Conservation (phyloP, 1,140 invertebrate species). For the Ceratitis capitata region DNA sequence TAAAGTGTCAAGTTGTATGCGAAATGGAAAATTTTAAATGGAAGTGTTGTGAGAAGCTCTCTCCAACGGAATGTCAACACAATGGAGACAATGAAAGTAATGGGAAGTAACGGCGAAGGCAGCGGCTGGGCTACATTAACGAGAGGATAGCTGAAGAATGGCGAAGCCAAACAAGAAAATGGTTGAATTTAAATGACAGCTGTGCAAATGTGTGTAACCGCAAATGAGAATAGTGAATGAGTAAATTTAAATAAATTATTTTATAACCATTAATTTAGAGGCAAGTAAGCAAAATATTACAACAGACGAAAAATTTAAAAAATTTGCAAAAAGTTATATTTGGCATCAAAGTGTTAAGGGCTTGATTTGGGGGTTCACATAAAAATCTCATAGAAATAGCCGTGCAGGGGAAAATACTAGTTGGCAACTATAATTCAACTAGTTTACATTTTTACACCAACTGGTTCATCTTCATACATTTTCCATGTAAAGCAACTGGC, state of each 20-base stretch:
- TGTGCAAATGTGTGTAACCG: neutral
- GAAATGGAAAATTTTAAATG: too few species aligned
- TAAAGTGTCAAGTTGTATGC: neutral
- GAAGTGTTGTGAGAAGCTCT: neutral
- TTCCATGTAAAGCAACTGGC: too few species aligned
- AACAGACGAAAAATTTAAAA: neutral
- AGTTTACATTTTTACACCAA: too few species aligned
- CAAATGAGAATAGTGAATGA: neutral
- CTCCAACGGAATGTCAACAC: neutral
- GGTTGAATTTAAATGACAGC: neutral
- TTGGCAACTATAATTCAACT: too few species aligned
- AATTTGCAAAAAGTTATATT: too few species aligned
- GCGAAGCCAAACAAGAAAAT: neutral
- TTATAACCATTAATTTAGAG: too few species aligned
- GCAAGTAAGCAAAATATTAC: neutral
- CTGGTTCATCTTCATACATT: too few species aligned
- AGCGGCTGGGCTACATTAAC: neutral
- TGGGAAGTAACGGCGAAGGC: neutral
- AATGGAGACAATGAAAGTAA: neutral
- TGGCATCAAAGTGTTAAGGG: too few species aligned
- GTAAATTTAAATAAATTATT: neutral
- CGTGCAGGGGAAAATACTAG: too few species aligned
- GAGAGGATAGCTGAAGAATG: neutral
- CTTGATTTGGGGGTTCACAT: too few species aligned
- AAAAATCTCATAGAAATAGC: too few species aligned